Conservation (phyloP, 1,140 invertebrate genomes). For the Drosophila nigromelanica region DNA sequence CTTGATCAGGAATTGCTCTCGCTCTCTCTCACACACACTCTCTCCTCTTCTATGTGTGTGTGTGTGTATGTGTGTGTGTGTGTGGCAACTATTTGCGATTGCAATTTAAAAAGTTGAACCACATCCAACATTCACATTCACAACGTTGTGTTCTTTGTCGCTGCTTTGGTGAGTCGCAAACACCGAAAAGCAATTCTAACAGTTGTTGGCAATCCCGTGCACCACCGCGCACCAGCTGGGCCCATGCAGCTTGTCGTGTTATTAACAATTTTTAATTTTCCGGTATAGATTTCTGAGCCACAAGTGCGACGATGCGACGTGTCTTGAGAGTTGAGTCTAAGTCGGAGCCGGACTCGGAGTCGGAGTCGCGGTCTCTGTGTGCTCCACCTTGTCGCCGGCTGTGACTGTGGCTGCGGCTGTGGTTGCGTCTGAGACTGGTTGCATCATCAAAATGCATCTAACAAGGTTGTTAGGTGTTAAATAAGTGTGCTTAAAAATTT, state of each 20-base stretch:
- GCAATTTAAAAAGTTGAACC: slow-evolving; percentile 56
- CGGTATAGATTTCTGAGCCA: slow-evolving; percentile 80
- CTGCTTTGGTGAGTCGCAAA: slow-evolving; percentile 35
- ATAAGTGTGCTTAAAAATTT: slow-evolving; percentile 83
- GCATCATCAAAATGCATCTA: slow-evolving; percentile 82
- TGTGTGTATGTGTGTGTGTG: not conserved
- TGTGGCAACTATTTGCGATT: slow-evolving; percentile 47
- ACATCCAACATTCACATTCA: slow-evolving; percentile 56
- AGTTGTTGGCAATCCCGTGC: slow-evolving; percentile 55
- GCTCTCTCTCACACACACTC: not conserved
- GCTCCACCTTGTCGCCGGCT: slow-evolving; percentile 65
- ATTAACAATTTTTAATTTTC: slow-evolving; percentile 83
- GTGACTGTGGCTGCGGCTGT: slow-evolving; percentile 28
- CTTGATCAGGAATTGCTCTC: slow-evolving; percentile 21
- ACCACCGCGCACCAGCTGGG: slow-evolving; percentile 28
- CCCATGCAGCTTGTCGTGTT: slow-evolving; percentile 75
- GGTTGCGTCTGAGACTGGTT: slow-evolving; percentile 36
- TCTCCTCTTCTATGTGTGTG: not conserved
- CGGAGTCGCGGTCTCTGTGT: slow-evolving; percentile 3
- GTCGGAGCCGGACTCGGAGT: not conserved
- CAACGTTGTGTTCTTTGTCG: slow-evolving; percentile 48
- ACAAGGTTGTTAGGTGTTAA: slow-evolving; percentile 83
- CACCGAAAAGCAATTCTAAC: slow-evolving; percentile 79
- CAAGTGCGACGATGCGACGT: slow-evolving; percentile 38
- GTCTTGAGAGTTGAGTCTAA: slow-evolving; percentile 19